Evolutionary conservation across 2,797 vertebrate species (phyloP), one percentile per base, ranked within the genome.

Genomic region (Xyrichtys novacula): DNA sequence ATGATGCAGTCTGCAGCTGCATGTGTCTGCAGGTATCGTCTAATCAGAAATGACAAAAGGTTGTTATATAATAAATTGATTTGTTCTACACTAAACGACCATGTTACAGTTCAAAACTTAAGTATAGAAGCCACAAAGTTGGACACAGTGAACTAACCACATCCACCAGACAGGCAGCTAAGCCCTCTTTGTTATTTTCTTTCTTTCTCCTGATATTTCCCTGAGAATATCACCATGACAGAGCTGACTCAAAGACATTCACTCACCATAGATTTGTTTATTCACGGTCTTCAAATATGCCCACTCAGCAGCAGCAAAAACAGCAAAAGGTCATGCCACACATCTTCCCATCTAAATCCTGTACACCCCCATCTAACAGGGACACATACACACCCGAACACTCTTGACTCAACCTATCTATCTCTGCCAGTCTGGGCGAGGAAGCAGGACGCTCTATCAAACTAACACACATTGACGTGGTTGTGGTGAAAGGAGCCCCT

Each of bases 401-500:
- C 20, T 43, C 55, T 43, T 57, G 76, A 65, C 60, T 40, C 55
- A 61, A 46, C 42, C 61, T 55, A 50, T 74, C 22, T 36, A 55
- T 76, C 63, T 69, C 60, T 62, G 40, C 31, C 57, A 44, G 42
- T 61, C 22, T 48, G 15, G 5, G 32, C 48, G 39, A 46, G 14
- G 62, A 74, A 49, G 20, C 64, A 38, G 29, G 50, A 58, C 38
- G 28, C 61, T 65, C 67, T 23, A 63, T 85, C 80, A 71, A 59
- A 28, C 71, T 83, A 84, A 80, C 74, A 48, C 58, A 47, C 69
- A 74, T 29, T 71, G 82, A 86, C 71, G 17, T 69, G 70, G 48
- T 47, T 59, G 26, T 49, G 46, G 62, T 53, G 70, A 62, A 76
- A 81, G 46, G 39, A 63, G 56, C 65, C 80, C 82, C 78, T 44